Evolutionary conservation across 2,888 invertebrate species (phyloP), one percentile per base, ranked within the genome.

Genomic region (Xylota segnis): DNA sequence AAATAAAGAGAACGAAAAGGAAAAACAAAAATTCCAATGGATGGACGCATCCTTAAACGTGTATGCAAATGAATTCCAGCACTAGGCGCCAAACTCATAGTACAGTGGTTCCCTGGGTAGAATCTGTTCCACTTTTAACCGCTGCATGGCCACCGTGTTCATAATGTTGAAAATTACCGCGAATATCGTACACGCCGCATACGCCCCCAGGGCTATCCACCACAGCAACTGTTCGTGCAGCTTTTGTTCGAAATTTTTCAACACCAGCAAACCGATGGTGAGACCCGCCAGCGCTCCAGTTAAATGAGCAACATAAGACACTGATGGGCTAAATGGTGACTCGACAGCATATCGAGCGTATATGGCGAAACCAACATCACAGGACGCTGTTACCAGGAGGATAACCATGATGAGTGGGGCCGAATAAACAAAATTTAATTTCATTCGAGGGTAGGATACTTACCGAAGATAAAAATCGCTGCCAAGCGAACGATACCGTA

Each of bases 211-310:
- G 10, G 98, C 98, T 87, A 98, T 95, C 98, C 98, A 99, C 98
- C 98, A 98, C 89, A 98, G 94, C 87, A 98, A 94, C 90, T 98
- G 97, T 92, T 98, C 98, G 94, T 98, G 98, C 14, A 98, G 94
- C 88, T 98, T 96, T 92, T 98, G 98, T 92, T 98, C 98, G 92
- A 98, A 98, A 93, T 98, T 98, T 93, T 98, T 98, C 87, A 99
- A 93, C 76, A 98, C 98, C 63, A 98, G 94, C 70, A 98, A 94
- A 2, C 99, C 99, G 89, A 98, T 97, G 66, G 98, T 98, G 56
- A 99, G 95, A 0, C 98, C 98, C 5, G 98, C 98, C 84, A 98
- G 93, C 29, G 98, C 98, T 63, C 99, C 99, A 63, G 98, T 97
- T 90, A 99, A 94, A 93, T 99, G 99, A 61, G 98, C 98, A 87